Evolutionary conservation across 2,113 vertebrate species (phyloP), one percentile per base, ranked within the genome.

Genomic region (Motacilla alba): DNA sequence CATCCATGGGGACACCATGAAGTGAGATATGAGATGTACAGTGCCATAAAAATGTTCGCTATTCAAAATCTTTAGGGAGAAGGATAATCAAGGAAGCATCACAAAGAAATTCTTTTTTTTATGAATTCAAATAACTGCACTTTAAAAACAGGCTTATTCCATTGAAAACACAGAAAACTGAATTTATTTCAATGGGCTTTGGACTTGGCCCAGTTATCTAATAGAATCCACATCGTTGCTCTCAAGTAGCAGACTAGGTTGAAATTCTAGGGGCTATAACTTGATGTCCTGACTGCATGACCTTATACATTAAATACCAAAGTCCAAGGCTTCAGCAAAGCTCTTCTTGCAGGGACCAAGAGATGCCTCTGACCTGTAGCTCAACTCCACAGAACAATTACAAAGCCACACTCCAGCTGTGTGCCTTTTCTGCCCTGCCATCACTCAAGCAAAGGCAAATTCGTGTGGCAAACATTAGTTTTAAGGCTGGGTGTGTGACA

Each of bases 61-160:
- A 67, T 53, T 89, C 46, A 84, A 75, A 74, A 39, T 49, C 85
- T 85, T 80, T 49, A 58, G 60, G 56, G 86, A 94, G 19, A 84
- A 70, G 16, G 7, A 18, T 66, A 80, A 92, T 64, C 80, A 86
- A 37, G 76, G 49, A 87, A 93, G 84, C 47, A 94, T 50, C 11
- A 2, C 76, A 78, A 78, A 90, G n/a, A 70, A 80, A 78, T 33
- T 89, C 31, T n/a, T 52, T 80, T 80, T 79, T 80, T 83, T n/a
- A 83, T 49, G 7, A 89, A 90, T 84, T 94, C 66, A 58, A 87
- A 87, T 64, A 68, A 52, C 46, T 79, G 30, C 10, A 26, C n/a
- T 90, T 90, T 89, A 39, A 75, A 90, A 96, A 15, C 31, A 68
- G 49, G n/a, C 52, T 80, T 90, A 93, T 90, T 89, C 53, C 62